Evolutionary conservation across 2,888 invertebrate genomes (phyloP), one percentile per base, ranked within the genome.

Genomic region (Conchocele bisecta): DNA sequence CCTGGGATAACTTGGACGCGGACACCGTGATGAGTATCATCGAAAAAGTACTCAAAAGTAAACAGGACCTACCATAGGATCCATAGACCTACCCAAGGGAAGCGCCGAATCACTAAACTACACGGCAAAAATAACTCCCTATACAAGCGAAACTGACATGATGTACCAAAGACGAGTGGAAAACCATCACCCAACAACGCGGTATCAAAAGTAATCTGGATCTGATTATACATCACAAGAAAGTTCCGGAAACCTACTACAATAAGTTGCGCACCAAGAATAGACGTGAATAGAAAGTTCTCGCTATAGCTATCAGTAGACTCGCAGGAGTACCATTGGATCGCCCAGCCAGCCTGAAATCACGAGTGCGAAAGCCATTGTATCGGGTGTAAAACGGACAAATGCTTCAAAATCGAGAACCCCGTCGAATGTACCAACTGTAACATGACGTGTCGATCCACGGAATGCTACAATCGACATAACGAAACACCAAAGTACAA

Each of bases 41-140:
- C 1, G 64, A 66, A 17, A 72, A 70, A 29, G 75, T 79, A 15
- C 53, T 79, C 0, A 69, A 79, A n/a, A 75, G 75, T 39, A 57
- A 77, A 28, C 61, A 28, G 58, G 13, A 46, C n/a, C 67, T 22
- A 33, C 46, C n/a, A 37, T 72, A 9, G 72, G 72, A 11, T 37
- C 51, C 20, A 57, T 72, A 11, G 28, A 56, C 15, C 15, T 72
- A 44, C 66, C 61, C 3, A 66, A 37, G 39, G 66, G 66, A 7
- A 51, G 46, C 51, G 42, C 4, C 2, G 51, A 5, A 54, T 69
- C 13, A 69, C 63, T 6, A 39, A 51, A 35, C 22, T 69, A 1
- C 48, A 41, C 22, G 63, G 63, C 4, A 50, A 57, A 1, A 42
- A 37, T 1, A 69, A 69, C 28, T 63, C 53, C 7, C 17, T 69